phyloP scores from a whole-genome alignment of 2,113 vertebrate genomes.

The Crotalus tigris region DNA sequence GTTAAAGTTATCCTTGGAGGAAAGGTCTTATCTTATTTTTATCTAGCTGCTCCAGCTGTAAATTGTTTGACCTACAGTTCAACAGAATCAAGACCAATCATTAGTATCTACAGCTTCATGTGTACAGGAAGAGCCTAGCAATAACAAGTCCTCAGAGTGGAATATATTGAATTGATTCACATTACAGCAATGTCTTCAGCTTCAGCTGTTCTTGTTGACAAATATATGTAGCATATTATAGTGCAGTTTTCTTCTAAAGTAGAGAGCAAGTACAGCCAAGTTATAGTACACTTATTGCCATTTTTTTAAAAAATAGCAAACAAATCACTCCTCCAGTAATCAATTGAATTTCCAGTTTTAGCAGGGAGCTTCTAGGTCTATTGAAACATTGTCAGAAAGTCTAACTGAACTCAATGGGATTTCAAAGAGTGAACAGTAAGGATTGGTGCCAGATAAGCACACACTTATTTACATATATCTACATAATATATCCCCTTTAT shows the following conservation, averaged over 20 bases:
- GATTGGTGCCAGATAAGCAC: not conserved
- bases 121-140: not conserved
- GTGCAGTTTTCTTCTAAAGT: not conserved
- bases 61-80: not conserved
- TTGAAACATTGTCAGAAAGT: not conserved
- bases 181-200: not conserved
- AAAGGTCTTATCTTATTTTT: not conserved
- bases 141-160: not conserved
- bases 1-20: not conserved
- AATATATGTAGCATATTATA: not conserved
- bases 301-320: not conserved
- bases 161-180: not conserved
- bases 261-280: not conserved
- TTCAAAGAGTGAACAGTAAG: not conserved
- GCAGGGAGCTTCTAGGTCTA: not conserved
- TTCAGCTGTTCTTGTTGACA: not conserved
- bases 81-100: not conserved
- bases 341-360: not conserved
- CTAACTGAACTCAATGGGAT: not conserved
- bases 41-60: not conserved
- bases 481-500: too few relatives aligned
- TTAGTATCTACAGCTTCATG: not conserved
- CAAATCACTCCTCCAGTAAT: not conserved
- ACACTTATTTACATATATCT: not conserved
- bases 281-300: not conserved